Base-by-base conservation (phyloP, 92 coral and sea anemone species). In the Phenganax subtilis region DNA sequence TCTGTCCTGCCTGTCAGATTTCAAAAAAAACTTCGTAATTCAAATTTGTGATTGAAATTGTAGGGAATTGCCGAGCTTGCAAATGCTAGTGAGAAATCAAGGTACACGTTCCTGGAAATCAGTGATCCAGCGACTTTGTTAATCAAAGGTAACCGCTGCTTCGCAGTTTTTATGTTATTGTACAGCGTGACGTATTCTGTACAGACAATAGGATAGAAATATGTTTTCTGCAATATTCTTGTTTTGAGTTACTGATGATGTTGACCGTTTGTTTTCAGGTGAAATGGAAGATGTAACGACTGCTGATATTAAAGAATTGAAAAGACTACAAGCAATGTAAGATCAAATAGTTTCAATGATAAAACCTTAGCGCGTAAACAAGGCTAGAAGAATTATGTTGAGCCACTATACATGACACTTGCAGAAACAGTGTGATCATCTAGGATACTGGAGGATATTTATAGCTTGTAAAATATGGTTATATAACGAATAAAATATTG, bases 21-120 rank as follows among this genome's bases (percentile, higher is more conserved):
- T 37, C 47, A 37, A 37, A 37, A 37, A 37, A 37, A 37, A 37
- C 47, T 37, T 37, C 5, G 47, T 37, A 37, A 37, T 37, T 37
- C 47, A 37, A 37, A 1, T 37, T 1, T 37, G 47, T 37, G 61
- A 52, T 47, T 52, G 57, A 8, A 54, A 55, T 61, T 54, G 0
- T 58, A 93, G 97, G 99, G 99, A 54, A 89, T 96, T 71, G 97
- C 99, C 58, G 99, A 90, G 72, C 91, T 96, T 87, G 91, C 97
- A 12, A 76, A 60, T 76, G 99, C 97, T 2, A 80, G 90, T 52
- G 92, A 89, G 54, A 87, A 85, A 60, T 84, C 88, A 56, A 84
- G 99, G 71, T 96, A 90, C 81, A 92, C 92, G 31, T 86, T 96
- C 75, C 84, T 96, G 20, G 99, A 96, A 81, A 92, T 96, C 62